phyloP scores from a whole-genome alignment of 2,888 invertebrate genomes.

The Ennomos erosarius region DNA sequence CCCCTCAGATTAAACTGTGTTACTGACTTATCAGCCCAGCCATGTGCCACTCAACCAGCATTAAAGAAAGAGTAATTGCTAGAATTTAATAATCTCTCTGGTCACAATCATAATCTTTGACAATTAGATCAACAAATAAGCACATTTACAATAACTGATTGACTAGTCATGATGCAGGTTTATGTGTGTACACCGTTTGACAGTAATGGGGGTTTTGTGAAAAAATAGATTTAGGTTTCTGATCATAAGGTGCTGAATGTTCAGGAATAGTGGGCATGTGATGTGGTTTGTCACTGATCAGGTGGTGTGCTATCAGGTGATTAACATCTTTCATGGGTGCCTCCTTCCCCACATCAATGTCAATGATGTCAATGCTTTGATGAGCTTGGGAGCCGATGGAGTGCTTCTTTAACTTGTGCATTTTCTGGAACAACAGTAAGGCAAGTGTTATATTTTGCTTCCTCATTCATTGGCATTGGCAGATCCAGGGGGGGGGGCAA shows the following conservation, averaged over 20 bases:
- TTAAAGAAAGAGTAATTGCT: too few species aligned
- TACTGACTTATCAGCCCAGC: too few species aligned
- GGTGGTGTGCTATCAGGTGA: constrained; percentile 58
- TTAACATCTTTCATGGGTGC: constrained; percentile 55
- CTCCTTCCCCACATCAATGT: constrained; percentile 69
- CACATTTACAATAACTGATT: too few species aligned
- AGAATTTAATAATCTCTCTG: too few species aligned
- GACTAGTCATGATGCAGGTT: too few species aligned
- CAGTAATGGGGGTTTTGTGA: constrained; percentile 45
- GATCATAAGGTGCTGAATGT: constrained; percentile 51
- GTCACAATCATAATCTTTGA: too few species aligned
- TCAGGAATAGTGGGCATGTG: constrained; percentile 48
- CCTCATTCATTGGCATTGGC: too few species aligned
- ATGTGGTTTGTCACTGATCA: constrained; percentile 53
- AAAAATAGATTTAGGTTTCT: constrained; percentile 59
- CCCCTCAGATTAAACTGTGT: too few species aligned
- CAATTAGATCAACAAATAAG: too few species aligned
- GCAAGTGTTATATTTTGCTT: too few species aligned
- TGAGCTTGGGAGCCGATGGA: constrained; percentile 41
- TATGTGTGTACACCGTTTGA: constrained; percentile 28
- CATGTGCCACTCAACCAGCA: too few species aligned
- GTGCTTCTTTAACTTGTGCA: constrained; percentile 74
- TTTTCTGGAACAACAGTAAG: constrained; percentile 62
- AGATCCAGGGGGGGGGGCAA: too few species aligned
- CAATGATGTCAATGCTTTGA: constrained; percentile 65